Percentiles rank a stretch among this genome's conserved stretches.
Conservation (phyloP, 1,140 invertebrate species). For the Cataglyphis hispanica region DNA sequence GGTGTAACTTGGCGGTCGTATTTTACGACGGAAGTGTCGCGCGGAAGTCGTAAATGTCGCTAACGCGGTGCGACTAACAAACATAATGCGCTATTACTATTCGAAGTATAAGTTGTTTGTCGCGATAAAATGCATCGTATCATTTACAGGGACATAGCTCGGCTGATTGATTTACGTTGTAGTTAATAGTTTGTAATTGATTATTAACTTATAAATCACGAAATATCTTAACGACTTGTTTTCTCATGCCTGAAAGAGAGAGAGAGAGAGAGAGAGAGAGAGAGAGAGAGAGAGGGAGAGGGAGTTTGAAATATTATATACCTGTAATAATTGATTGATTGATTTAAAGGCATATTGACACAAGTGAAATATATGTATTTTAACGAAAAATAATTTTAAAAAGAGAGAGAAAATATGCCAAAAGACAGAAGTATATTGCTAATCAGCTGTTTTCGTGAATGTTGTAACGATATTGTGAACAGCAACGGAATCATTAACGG, state of each 20-base stretch:
- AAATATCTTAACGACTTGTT: constrained; percentile 5
- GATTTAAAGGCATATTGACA: no score
- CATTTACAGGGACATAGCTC: not conserved
- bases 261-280: no score
- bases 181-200: not conserved
- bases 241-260: no score
- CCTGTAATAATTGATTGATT: not conserved
- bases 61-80: constrained; percentile 41
- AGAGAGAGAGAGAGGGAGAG: no score
- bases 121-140: not conserved
- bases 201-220: not conserved
- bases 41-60: constrained; percentile 51
- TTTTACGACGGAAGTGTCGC: constrained; percentile 40
- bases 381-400: not conserved
- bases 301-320: not conserved
- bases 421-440: not conserved
- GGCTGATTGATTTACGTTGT: not conserved
- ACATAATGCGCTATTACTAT: constrained; percentile 33
- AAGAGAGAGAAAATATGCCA: not conserved
- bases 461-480: not conserved
- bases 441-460: constrained; percentile 29
- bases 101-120: constrained; percentile 38
- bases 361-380: no score
- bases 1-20: constrained; percentile 23
- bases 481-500: not conserved